These are phyloP conservation scores for Drosophila koepferae DNA, from an alignment of 2,888 invertebrate species.

Conservation along the genomic window DNA sequence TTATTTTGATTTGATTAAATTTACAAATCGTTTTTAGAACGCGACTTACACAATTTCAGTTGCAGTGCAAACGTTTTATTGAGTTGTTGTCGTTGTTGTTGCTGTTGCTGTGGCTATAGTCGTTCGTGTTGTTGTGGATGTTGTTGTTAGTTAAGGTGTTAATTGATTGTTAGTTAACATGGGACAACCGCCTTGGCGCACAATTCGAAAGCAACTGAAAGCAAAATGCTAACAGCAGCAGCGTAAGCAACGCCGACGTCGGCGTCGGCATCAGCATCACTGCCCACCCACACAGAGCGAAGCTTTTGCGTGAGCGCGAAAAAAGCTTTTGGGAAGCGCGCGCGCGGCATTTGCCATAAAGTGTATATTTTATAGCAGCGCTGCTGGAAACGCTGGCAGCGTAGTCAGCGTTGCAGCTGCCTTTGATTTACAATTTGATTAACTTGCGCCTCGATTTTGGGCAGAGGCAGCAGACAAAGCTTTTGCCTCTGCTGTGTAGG, in stretches of 20 bases:
- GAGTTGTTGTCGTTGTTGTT: constrained; percentile 11
- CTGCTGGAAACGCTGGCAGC: constrained; percentile 25
- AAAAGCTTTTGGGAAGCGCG: constrained; percentile 38
- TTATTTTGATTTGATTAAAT: background rate
- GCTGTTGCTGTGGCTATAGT: constrained; percentile 3
- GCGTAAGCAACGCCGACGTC: constrained; percentile 25
- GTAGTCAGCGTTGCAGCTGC: constrained; percentile 42
- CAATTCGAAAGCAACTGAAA: constrained; percentile 80
- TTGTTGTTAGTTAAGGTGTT: constrained; percentile 34
- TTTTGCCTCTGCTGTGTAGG: constrained; percentile 32
- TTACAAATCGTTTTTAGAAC: constrained; percentile 29
- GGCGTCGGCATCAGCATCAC: constrained; percentile 17
- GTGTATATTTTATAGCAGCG: constrained; percentile 47
- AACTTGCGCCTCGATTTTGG: constrained; percentile 40
- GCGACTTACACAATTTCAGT: constrained; percentile 47
- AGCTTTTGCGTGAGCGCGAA: constrained; percentile 41
- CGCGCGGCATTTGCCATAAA: constrained; percentile 55
- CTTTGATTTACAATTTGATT: constrained; percentile 73
- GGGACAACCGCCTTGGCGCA: constrained; percentile 70
- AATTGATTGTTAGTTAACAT: constrained; percentile 38
- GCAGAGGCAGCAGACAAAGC: constrained; percentile 25
- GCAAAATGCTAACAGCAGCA: constrained; percentile 29
- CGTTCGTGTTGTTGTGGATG: constrained; percentile 22
- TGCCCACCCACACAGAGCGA: constrained; percentile 19
- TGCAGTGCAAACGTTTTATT: constrained; percentile 22